Base-by-base conservation (phyloP, 2,888 invertebrate species). In the Meiosimyza decipiens region DNA sequence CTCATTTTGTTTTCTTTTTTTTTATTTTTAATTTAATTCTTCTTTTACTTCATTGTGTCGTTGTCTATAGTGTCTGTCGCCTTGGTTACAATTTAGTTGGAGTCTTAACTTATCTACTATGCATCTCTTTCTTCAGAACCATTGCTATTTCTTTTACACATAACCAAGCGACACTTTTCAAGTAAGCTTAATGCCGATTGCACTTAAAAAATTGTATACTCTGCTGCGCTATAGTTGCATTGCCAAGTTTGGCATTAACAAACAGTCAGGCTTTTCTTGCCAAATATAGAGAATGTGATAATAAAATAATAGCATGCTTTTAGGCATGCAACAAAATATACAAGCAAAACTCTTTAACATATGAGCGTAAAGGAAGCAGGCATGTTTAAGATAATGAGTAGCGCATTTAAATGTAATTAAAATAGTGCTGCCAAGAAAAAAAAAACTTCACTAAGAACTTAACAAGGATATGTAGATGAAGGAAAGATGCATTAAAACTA, bases 321-420 rank as follows among this genome's bases (percentile, higher is more conserved):
- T 47, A 67, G 55, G 67, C 33, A 49, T 57, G 55, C 55, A 54
- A 33, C 64, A 40, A 40, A 6, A 40, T 40, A 40, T 40, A 40
- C 40, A 40, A 9, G 40, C 40, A 2, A 40, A 40, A 40, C 40
- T 7, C 6, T 40, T 40, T 40, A 40, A 40, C 40, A 40, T 40
- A 40, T 40, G 40, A 40, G 40, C 40, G 40, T 9, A 40, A 40
- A 68, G 71, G 52, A 59, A 71, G 71, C 52, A 73, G 74, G 72
- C 71, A 74, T 75, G 74, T 84, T 84, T 82, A 82, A 81, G 80
- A 81, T 84, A 84, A 84, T 84, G 84, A 82, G 83, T 79, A 75
- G 62, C 64, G 73, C 75, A 77, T 74, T 80, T 80, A 82, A 82
- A 82, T 82, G 80, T 80, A 84, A 83, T 83, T 84, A 84, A 28